Evolutionary conservation across 1,140 invertebrate species (phyloP).

Genomic region (Lordiphosa collinella): DNA sequence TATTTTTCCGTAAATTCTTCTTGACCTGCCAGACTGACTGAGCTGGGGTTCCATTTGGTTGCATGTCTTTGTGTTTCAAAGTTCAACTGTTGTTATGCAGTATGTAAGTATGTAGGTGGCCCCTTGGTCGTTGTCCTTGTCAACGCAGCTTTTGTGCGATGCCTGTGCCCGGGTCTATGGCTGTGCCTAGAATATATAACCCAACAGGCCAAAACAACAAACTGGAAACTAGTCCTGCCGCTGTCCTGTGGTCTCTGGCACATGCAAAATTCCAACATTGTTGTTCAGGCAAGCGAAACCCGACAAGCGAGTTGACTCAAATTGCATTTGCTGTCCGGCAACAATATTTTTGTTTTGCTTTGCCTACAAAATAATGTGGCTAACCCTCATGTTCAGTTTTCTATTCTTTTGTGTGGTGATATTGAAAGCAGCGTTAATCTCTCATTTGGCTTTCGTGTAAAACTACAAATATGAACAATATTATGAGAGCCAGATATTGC

Average conservation of each 20-base stretch:
- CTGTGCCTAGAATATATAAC: constrained; percentile 68
- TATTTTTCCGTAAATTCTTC: constrained; percentile 10
- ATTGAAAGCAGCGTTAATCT: too few relatives aligned
- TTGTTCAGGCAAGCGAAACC: constrained; percentile 63
- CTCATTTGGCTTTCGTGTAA: too few relatives aligned
- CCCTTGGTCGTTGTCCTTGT: constrained; percentile 41
- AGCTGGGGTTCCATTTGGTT: constrained; percentile 6
- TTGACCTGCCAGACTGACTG: background rate
- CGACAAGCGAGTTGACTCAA: constrained; percentile 68
- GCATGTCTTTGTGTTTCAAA: constrained; percentile 31
- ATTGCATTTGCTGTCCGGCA: constrained; percentile 64
- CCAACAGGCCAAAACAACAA: constrained; percentile 57
- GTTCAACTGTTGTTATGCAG: constrained; percentile 60
- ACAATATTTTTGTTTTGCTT: constrained; percentile 7
- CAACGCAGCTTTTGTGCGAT: constrained; percentile 67
- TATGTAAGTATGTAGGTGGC: constrained; percentile 23
- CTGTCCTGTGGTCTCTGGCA: constrained; percentile 34
- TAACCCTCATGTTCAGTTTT: background rate
- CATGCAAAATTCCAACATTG: constrained; percentile 64
- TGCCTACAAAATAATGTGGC: background rate
- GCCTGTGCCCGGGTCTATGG: background rate
- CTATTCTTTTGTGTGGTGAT: background rate
- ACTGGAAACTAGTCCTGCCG: constrained; percentile 6
- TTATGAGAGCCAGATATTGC: too few relatives aligned
- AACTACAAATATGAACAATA: too few relatives aligned